phyloP scores from a whole-genome alignment of 2,797 vertebrate genomes.

The Enteromius viviparus region DNA sequence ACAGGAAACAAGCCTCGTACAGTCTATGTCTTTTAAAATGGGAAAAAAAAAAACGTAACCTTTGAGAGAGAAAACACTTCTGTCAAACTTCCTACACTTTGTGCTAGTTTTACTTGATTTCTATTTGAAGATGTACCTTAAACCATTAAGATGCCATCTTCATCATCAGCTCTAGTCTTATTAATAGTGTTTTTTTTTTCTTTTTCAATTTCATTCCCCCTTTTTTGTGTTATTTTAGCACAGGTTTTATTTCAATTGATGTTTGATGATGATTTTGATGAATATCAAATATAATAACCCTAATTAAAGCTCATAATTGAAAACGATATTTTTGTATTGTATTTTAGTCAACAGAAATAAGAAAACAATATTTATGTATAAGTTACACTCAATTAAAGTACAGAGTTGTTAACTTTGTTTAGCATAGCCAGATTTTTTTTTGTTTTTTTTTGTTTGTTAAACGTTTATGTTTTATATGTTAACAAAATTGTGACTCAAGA shows the following conservation, averaged over 20 bases:
- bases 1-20: constrained; percentile 17
- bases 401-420: neutral
- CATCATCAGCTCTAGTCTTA: neutral
- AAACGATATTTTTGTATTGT: neutral
- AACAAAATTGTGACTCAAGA: neutral
- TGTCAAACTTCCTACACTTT: constrained; percentile 7
- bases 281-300: neutral
- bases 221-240: neutral
- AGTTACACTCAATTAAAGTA: constrained; percentile 8
- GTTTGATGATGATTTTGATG: too few relatives aligned
- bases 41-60: neutral
- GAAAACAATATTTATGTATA: neutral
- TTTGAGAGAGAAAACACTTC: neutral
- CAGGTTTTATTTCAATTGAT: neutral
- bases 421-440: neutral
- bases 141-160: neutral
- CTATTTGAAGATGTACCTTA: neutral
- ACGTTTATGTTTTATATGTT: neutral
- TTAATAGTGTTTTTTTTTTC: too few relatives aligned
- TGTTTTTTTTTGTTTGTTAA: neutral
- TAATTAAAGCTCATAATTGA: neutral
- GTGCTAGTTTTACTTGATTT: neutral
- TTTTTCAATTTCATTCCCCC: neutral
- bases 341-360: neutral
- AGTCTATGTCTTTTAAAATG: constrained; percentile 36